These are phyloP conservation scores for Eubucco bourcierii DNA, from an alignment of 2,113 vertebrate species.

Conservation along the genomic window DNA sequence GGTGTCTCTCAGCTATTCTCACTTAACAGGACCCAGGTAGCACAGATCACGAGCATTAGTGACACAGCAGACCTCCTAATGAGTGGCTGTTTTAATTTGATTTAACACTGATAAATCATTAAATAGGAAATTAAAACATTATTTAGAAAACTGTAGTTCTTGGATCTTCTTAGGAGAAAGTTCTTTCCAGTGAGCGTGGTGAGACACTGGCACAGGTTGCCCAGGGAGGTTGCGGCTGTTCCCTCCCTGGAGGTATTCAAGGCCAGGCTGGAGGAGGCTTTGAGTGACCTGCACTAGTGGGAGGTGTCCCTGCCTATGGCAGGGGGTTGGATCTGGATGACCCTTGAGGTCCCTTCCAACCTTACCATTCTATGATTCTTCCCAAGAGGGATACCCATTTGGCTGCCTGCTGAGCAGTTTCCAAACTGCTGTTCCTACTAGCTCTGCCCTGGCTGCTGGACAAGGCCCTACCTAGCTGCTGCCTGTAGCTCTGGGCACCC, in stretches of 20 bases:
- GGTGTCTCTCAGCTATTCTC: no score
- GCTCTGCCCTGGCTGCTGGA: neutral
- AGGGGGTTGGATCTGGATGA: no score
- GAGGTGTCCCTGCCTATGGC: no score
- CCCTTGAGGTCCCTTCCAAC: no score
- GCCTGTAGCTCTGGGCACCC: neutral
- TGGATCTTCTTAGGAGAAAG: neutral
- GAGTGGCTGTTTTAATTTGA: neutral
- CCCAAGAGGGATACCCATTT: neutral
- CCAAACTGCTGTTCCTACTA: neutral
- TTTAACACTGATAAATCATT: neutral
- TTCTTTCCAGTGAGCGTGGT: no score
- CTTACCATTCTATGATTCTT: neutral
- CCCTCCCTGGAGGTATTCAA: no score
- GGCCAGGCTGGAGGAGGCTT: no score
- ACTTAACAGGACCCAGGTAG: neutral
- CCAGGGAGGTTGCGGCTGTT: no score
- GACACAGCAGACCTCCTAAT: neutral
- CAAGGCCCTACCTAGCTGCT: neutral
- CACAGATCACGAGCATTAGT: neutral
- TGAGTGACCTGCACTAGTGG: no score
- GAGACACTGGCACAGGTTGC: no score
- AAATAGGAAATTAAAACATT: neutral
- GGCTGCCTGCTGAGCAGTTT: rapidly evolving
- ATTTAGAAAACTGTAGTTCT: neutral